Evolutionary conservation across 2,797 vertebrate genomes (phyloP).

Genomic region (Hapalemur alaotrensis): DNA sequence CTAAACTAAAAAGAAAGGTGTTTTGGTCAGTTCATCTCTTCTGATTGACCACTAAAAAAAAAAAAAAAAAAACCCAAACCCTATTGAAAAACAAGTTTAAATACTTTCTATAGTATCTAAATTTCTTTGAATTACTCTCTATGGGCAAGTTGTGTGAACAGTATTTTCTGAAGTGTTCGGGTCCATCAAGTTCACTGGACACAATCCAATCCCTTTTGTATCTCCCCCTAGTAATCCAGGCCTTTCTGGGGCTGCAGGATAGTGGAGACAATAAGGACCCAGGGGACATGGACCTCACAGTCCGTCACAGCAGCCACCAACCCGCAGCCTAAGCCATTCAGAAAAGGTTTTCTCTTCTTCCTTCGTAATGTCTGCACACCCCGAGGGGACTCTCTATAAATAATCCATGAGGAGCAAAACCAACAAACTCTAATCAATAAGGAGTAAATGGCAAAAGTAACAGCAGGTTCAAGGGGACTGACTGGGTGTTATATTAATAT

Average conservation of each 20-base stretch:
- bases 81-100: background rate
- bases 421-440: constrained; percentile 51
- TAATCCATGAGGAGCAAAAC: constrained; percentile 53
- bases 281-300: background rate
- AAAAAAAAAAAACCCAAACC: no score
- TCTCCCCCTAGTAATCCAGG: background rate
- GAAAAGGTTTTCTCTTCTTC: background rate
- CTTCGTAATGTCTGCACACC: background rate
- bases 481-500: background rate
- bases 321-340: background rate
- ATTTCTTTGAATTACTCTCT: background rate
- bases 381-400: constrained; percentile 21
- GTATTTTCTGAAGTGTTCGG: background rate
- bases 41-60: background rate
- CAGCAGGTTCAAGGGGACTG: constrained; percentile 46
- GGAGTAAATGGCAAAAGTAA: background rate
- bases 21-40: background rate
- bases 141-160: background rate
- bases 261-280: background rate
- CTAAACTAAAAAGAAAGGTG: background rate
- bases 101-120: background rate
- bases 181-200: background rate
- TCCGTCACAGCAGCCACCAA: background rate
- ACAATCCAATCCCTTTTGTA: background rate
- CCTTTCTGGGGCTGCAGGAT: background rate